phyloP scores from a whole-genome alignment of 2,888 invertebrate species.

The Epicampocera succincta region DNA sequence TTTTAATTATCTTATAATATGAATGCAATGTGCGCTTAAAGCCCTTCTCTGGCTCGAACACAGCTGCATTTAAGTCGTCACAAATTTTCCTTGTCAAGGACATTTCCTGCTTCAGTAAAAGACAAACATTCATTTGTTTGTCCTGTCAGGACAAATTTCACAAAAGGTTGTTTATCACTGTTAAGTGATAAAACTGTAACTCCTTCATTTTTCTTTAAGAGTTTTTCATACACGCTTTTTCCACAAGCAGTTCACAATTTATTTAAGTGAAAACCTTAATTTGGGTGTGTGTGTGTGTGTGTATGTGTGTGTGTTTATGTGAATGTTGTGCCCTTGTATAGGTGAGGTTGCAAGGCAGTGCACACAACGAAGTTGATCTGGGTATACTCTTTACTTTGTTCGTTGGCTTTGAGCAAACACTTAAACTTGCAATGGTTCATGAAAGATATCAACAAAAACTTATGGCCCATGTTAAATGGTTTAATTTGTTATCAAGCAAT shows the following conservation, averaged over 20 bases:
- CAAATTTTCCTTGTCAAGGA: constrained; percentile 1
- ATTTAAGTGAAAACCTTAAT: background rate
- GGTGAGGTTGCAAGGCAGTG: constrained; percentile 19
- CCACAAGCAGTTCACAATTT: constrained; percentile 6
- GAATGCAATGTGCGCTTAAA: no score
- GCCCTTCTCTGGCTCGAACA: no score
- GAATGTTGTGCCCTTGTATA: background rate
- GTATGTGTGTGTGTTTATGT: background rate
- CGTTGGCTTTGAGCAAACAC: constrained; percentile 43
- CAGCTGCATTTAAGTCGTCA: background rate
- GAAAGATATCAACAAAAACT: constrained; percentile 58
- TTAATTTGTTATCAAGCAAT: constrained; percentile 64
- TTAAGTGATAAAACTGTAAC: constrained; percentile 32
- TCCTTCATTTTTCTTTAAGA: constrained; percentile 34
- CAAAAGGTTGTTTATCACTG: constrained; percentile 43
- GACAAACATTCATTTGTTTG: background rate
- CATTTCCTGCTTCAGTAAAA: constrained; percentile 4
- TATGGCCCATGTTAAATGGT: constrained; percentile 65
- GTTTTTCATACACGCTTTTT: constrained; percentile 25
- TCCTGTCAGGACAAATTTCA: background rate
- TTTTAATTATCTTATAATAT: no score
- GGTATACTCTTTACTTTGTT: background rate
- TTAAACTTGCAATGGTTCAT: constrained; percentile 58
- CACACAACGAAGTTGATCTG: constrained; percentile 6
- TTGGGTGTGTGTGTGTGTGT: background rate